Percentiles rank a stretch among this genome's conserved stretches.
phyloP scores from a whole-genome alignment of 2,888 invertebrate genomes.

The Endotricha flammealis region DNA sequence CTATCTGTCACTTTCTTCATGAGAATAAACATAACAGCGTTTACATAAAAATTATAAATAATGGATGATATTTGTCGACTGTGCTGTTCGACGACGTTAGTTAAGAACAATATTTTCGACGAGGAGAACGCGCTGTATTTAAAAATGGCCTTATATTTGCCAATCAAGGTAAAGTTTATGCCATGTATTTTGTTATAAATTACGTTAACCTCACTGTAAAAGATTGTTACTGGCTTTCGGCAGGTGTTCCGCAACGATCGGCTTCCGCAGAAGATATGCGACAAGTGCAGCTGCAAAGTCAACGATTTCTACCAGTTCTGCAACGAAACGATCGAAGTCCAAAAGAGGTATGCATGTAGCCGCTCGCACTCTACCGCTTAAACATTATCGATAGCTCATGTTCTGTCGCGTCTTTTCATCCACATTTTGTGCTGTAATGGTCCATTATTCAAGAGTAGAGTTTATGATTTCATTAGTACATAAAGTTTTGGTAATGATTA shows the following conservation, averaged over 20 bases:
- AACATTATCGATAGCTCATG: no score
- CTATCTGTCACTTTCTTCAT: constrained; percentile 55
- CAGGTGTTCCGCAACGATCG: constrained; percentile 82
- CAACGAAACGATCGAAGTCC: constrained; percentile 82
- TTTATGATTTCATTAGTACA: no score
- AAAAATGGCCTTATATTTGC: constrained; percentile 85
- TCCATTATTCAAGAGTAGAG: no score
- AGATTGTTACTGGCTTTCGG: constrained; percentile 23
- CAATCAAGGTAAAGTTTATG: constrained; percentile 80
- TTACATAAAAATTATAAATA: constrained; percentile 32
- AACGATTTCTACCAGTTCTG: constrained; percentile 85
- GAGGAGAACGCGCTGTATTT: constrained; percentile 82
- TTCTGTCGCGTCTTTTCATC: no score
- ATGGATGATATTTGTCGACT: constrained; percentile 68
- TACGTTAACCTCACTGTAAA: constrained; percentile 28
- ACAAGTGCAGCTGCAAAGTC: constrained; percentile 83
- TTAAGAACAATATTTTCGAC: constrained; percentile 83
- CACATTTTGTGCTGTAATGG: no score
- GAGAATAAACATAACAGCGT: constrained; percentile 45
- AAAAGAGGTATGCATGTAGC: constrained; percentile 79
- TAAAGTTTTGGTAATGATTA: no score
- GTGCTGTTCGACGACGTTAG: constrained; percentile 71
- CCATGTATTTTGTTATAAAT: constrained; percentile 19
- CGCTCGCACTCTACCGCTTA: no score
- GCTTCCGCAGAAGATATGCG: constrained; percentile 84